Conservation (phyloP, 2,888 invertebrate species). For the Macropis europaea region DNA sequence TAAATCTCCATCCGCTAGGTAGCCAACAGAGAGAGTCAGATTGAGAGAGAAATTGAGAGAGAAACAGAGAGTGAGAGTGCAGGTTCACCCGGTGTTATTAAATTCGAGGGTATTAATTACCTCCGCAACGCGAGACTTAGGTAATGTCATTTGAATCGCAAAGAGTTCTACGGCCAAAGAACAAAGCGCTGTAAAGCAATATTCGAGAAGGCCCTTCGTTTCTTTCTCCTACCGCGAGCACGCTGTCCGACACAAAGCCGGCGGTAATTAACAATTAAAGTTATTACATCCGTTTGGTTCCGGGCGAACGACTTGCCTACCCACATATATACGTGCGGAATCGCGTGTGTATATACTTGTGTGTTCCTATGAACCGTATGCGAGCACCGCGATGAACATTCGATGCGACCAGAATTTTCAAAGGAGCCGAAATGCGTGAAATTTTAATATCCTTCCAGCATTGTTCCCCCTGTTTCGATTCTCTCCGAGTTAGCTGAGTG, state of each 20-base stretch:
- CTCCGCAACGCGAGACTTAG: constrained; percentile 42
- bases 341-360: not conserved
- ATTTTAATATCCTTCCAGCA: constrained; percentile 44
- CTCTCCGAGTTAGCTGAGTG: too few species aligned
- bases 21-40: too few species aligned
- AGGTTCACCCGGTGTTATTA: constrained; percentile 54
- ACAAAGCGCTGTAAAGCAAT: constrained; percentile 56
- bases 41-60: too few species aligned
- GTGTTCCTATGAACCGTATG: fast-evolving
- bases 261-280: constrained; percentile 66
- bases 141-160: constrained; percentile 56
- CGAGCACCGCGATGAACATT: not conserved
- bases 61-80: too few species aligned
- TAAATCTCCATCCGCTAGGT: constrained; percentile 40
- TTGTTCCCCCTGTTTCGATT: constrained; percentile 1
- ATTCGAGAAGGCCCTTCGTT: constrained; percentile 28
- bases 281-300: constrained; percentile 62
- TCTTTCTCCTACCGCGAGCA: too few species aligned
- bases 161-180: constrained; percentile 48
- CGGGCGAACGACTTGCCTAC: constrained; percentile 56
- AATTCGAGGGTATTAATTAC: constrained; percentile 61
- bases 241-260: constrained; percentile 52
- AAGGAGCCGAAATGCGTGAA: constrained; percentile 35
- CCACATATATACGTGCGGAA: constrained; percentile 5
- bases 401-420: constrained; percentile 20